These are phyloP conservation scores for Yponomeuta evonymella DNA, from an alignment of 2,888 invertebrate genomes.

Conservation along the genomic window DNA sequence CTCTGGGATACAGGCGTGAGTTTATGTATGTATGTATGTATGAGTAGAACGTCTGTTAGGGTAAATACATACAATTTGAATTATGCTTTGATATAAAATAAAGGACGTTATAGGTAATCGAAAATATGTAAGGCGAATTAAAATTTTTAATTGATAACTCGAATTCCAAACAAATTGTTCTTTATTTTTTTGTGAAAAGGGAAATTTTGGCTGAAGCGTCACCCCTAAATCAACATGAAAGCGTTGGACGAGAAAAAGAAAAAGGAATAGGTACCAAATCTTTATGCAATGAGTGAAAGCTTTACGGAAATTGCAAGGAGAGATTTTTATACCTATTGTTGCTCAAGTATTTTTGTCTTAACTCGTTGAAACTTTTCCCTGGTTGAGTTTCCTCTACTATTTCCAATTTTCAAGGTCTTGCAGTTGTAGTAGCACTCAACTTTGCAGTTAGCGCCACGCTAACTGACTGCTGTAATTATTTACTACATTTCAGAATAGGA, in stretches of 20 bases:
- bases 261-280: not conserved
- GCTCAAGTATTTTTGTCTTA: not conserved
- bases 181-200: not conserved
- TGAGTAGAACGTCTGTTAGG: too few relatives aligned
- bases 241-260: not conserved
- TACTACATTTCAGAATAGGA: too few relatives aligned
- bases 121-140: too few relatives aligned
- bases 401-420: not conserved
- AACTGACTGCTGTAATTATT: too few relatives aligned
- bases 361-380: conserved; percentile 10
- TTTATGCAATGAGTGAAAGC: not conserved
- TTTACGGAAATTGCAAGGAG: conserved; percentile 1
- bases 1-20: too few relatives aligned
- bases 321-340: not conserved
- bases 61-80: too few relatives aligned
- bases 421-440: not conserved
- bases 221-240: not conserved
- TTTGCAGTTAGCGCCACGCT: too few relatives aligned
- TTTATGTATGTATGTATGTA: too few relatives aligned
- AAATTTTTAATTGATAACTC: too few relatives aligned
- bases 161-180: too few relatives aligned
- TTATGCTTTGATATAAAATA: too few relatives aligned
- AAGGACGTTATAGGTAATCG: too few relatives aligned
- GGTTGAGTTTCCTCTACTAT: not conserved
- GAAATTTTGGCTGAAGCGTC: not conserved